Conservation (phyloP, 2,797 vertebrate genomes). For the Enteromius treurensis region DNA sequence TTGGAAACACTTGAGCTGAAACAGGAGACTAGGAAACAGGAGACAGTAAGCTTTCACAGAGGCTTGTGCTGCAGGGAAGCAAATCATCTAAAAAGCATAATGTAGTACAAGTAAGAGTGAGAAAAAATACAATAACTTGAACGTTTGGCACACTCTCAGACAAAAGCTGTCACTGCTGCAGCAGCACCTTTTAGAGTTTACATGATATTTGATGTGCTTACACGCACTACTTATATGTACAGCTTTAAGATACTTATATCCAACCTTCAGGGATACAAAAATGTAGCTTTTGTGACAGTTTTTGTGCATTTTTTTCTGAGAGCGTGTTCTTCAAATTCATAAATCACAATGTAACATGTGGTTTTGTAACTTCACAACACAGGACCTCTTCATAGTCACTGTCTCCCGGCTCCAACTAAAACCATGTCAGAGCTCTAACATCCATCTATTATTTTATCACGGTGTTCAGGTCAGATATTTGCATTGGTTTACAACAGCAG, state of each 20-base stretch:
- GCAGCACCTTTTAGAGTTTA: not conserved
- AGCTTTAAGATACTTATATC: not conserved
- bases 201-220: not conserved
- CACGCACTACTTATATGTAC: not conserved
- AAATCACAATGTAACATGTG: not conserved
- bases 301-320: not conserved
- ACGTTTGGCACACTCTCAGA: not conserved
- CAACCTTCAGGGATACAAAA: not conserved
- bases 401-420: not conserved
- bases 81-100: not conserved
- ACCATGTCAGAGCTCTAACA: not conserved
- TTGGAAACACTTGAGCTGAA: constrained; percentile 11
- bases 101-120: not conserved
- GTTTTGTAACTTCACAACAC: not conserved
- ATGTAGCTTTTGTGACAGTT: not conserved
- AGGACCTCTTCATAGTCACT: not conserved
- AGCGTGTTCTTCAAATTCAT: not conserved
- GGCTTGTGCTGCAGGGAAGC: not conserved
- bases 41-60: not conserved
- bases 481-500: not conserved
- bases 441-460: not conserved
- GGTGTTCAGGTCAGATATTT: not conserved
- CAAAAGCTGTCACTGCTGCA: not conserved
- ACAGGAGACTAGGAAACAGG: not conserved
- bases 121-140: not conserved